Conservation (phyloP, 2,113 vertebrate species). For the Aleadryas rufinucha region DNA sequence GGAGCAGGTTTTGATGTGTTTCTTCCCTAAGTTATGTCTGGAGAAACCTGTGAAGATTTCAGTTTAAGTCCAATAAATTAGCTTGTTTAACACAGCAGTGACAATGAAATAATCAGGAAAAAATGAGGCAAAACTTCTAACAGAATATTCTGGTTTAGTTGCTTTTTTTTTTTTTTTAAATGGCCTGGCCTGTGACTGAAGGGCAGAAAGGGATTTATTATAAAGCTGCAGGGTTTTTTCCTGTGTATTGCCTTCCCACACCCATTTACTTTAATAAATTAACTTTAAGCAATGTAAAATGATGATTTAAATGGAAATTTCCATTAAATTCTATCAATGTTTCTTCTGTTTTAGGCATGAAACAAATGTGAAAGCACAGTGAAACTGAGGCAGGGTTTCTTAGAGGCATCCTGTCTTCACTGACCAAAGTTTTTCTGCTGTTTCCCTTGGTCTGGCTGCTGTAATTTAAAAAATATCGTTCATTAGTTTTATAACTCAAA, state of each 20-base stretch:
- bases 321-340: background rate
- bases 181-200: background rate
- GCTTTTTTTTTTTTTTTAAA: background rate
- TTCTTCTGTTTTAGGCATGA: background rate
- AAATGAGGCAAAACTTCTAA: background rate
- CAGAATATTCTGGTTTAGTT: background rate
- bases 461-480: background rate
- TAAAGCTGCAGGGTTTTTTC: background rate
- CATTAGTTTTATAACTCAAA: too few relatives aligned
- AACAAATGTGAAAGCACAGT: background rate
- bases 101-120: background rate
- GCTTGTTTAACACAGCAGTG: background rate
- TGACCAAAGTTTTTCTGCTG: background rate
- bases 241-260: background rate
- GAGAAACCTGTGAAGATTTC: background rate
- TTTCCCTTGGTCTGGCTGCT: background rate
- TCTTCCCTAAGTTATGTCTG: background rate
- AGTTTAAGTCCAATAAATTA: background rate
- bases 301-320: background rate
- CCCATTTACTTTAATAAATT: background rate
- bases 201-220: background rate
- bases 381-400: background rate
- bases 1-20: background rate
- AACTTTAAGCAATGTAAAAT: background rate
- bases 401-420: background rate